These are phyloP conservation scores for Pampusana beccarii DNA, from an alignment of 2,113 vertebrate genomes.

Conservation along the genomic window DNA sequence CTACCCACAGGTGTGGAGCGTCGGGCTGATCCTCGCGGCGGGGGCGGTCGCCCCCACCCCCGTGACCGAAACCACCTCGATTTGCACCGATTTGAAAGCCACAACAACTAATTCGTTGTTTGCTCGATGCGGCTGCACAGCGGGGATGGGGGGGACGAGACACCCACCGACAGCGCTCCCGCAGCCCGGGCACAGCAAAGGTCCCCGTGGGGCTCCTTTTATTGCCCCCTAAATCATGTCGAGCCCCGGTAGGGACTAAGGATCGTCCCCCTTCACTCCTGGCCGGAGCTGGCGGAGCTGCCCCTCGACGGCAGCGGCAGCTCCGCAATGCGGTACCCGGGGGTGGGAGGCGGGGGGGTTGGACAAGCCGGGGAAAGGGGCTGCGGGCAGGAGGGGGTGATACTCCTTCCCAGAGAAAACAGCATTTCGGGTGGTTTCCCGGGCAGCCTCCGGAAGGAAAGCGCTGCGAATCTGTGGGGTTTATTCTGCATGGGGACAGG, in stretches of 20 bases:
- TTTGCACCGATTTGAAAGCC: background rate
- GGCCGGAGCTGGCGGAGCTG: background rate
- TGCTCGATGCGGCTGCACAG: fast-evolving
- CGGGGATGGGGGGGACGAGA: too few relatives aligned
- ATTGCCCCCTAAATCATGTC: background rate
- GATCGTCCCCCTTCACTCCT: fast-evolving
- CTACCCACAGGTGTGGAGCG: background rate
- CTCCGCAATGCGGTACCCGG: constrained; percentile 47
- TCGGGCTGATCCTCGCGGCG: background rate
- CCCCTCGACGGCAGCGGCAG: background rate
- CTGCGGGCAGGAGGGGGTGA: background rate
- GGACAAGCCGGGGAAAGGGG: background rate
- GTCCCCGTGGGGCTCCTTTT: background rate
- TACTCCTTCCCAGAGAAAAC: background rate
- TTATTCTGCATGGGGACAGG: background rate
- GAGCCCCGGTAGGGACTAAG: background rate
- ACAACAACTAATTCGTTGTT: background rate
- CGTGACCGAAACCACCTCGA: background rate
- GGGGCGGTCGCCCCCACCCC: background rate
- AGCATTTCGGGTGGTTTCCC: background rate
- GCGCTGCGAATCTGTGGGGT: fast-evolving
- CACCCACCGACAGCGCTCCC: fast-evolving
- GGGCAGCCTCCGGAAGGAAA: background rate
- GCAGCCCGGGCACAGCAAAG: background rate
- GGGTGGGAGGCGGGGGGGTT: background rate